A percentile compares a stretch with the other conserved stretches of the same genome.
phyloP scores from a whole-genome alignment of 2,797 vertebrate species.

The Potorous gilbertii region DNA sequence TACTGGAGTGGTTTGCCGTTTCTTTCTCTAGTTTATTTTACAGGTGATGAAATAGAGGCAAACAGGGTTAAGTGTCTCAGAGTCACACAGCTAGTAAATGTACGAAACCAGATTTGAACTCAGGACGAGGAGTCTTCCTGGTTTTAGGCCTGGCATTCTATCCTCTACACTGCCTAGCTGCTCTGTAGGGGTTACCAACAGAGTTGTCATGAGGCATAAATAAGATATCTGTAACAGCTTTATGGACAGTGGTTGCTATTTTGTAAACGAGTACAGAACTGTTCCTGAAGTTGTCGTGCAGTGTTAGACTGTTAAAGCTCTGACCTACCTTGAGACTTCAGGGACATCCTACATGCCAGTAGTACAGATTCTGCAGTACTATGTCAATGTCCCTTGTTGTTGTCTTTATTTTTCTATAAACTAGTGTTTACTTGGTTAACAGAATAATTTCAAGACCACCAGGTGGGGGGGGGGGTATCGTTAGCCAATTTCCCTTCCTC shows the following conservation, averaged over 20 bases:
- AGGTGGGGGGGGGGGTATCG: background rate
- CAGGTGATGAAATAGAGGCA: background rate
- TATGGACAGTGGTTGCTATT: background rate
- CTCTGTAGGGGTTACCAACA: background rate
- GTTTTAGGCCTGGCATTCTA: background rate
- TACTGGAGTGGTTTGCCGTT: background rate
- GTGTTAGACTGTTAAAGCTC: background rate
- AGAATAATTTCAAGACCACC: background rate
- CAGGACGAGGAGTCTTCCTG: background rate
- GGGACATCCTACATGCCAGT: background rate
- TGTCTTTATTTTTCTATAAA: background rate
- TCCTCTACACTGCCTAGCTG: background rate
- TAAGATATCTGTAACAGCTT: background rate
- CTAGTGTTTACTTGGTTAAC: background rate
- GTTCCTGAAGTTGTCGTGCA: background rate
- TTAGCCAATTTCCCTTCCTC: background rate
- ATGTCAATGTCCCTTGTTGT: background rate
- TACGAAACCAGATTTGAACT: background rate
- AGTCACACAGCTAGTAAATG: too few relatives aligned
- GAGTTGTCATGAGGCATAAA: background rate
- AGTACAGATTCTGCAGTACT: background rate
- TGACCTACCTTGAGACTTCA: background rate
- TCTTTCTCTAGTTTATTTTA: background rate
- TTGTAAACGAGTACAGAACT: background rate
- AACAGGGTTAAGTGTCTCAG: background rate